Evolutionary conservation across 1,140 invertebrate species (phyloP).

Genomic region (Caenorhabditis brenneri): DNA sequence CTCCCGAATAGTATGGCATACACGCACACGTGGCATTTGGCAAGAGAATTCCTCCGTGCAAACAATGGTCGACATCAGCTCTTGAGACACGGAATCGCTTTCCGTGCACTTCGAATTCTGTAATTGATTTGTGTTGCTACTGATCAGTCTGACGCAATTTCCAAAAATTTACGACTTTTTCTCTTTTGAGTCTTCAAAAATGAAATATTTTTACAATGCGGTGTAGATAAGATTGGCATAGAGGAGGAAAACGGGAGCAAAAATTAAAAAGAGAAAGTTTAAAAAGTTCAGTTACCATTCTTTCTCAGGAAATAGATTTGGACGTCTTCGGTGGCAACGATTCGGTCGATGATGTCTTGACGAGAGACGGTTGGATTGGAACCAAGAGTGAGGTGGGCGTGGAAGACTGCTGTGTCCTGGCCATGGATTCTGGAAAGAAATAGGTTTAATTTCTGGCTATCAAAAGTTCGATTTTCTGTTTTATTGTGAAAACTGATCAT

Average conservation of each 20-base stretch:
- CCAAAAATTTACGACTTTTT: not conserved
- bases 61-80: not conserved
- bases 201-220: not conserved
- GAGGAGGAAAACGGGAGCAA: not conserved
- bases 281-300: not conserved
- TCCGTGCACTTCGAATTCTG: not conserved
- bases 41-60: constrained; percentile 38
- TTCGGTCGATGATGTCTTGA: constrained; percentile 25
- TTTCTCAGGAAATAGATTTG: constrained; percentile 23
- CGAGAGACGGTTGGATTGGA: not conserved
- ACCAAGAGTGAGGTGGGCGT: not conserved
- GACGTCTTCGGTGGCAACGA: not conserved
- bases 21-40: constrained; percentile 42
- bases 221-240: constrained; percentile 3
- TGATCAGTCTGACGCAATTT: constrained; percentile 5
- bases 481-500: too few relatives aligned
- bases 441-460: too few relatives aligned
- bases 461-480: too few relatives aligned
- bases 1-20: constrained; percentile 20
- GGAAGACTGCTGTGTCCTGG: not conserved
- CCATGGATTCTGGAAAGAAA: not conserved
- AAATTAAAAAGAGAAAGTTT: not conserved
- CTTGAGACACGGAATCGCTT: not conserved
- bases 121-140: not conserved
- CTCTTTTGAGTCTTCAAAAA: not conserved